These are phyloP conservation scores for Drosophila seguyi DNA, from an alignment of 1,140 invertebrate genomes.

Conservation along the genomic window DNA sequence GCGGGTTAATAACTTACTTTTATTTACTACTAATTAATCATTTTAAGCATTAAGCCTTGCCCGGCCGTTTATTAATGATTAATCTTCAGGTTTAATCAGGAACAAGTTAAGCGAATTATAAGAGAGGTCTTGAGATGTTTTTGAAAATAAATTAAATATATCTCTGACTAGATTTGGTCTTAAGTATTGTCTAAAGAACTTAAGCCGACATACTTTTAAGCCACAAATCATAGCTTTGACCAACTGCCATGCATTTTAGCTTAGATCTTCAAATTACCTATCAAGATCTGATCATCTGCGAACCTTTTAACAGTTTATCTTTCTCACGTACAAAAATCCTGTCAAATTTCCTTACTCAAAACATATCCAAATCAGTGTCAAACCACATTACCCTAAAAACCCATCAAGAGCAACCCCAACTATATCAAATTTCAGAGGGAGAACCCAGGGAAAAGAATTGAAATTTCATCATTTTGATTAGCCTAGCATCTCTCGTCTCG, in stretches of 20 bases:
- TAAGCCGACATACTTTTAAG: too few relatives aligned
- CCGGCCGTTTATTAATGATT: background rate
- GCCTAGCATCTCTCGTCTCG: conserved; percentile 35
- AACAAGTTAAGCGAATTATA: background rate
- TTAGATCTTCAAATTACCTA: conserved; percentile 1
- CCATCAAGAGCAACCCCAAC: conserved; percentile 35
- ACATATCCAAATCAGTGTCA: conserved; percentile 67
- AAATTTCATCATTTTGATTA: conserved; percentile 80
- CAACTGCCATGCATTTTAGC: background rate
- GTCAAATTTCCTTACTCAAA: conserved; percentile 51
- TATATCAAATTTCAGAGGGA: conserved; percentile 67
- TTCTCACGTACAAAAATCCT: conserved; percentile 25
- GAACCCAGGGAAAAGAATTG: conserved; percentile 40
- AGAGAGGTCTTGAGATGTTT: background rate
- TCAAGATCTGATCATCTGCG: conserved; percentile 10
- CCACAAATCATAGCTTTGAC: background rate
- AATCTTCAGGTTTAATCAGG: background rate
- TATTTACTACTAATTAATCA: conserved; percentile 26
- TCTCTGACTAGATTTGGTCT: too few relatives aligned
- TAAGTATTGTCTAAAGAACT: too few relatives aligned
- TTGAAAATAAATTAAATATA: too few relatives aligned
- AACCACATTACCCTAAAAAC: conserved; percentile 57
- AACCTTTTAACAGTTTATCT: conserved; percentile 30
- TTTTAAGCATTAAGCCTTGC: background rate
- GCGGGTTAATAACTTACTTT: conserved; percentile 30